A percentile compares a stretch with the other conserved stretches of the same genome.
These are phyloP conservation scores for Drosophila miranda DNA, from an alignment of 1,140 invertebrate genomes.

Conservation along the genomic window DNA sequence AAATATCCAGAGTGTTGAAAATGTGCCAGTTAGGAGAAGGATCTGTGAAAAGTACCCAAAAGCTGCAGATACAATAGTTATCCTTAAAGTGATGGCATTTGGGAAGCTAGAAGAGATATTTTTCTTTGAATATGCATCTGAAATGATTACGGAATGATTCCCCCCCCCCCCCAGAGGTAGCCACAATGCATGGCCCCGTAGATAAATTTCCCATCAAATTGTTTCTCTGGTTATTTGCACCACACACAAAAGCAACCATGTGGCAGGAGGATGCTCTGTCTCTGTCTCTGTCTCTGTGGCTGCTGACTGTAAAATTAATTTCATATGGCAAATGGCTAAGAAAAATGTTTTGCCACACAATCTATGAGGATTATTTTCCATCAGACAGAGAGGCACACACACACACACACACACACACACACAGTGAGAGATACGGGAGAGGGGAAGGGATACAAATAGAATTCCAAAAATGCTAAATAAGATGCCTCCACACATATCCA, in stretches of 20 bases:
- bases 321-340: conserved; percentile 63
- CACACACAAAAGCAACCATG: conserved; percentile 15
- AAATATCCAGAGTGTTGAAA: too few relatives aligned
- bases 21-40: too few relatives aligned
- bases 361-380: conserved; percentile 41
- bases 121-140: too few relatives aligned
- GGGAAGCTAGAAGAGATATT: too few relatives aligned
- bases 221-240: conserved; percentile 35
- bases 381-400: conserved; percentile 4
- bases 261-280: conserved; percentile 15
- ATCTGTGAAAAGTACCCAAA: too few relatives aligned
- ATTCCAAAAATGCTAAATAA: conserved; percentile 54
- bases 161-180: conserved; percentile 24
- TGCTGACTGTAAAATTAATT: conserved; percentile 62
- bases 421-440: neutral
- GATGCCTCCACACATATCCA: conserved; percentile 54
- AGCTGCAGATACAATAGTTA: too few relatives aligned
- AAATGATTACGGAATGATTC: neutral
- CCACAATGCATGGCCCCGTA: conserved; percentile 9
- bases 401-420: conserved; percentile 23
- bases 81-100: too few relatives aligned
- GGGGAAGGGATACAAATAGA: conserved; percentile 18
- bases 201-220: conserved; percentile 34
- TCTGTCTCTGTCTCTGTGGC: conserved; percentile 4
- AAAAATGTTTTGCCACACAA: conserved; percentile 52